Conservation (phyloP, 1,140 invertebrate genomes). For the Dinothrombium tinctorium region DNA sequence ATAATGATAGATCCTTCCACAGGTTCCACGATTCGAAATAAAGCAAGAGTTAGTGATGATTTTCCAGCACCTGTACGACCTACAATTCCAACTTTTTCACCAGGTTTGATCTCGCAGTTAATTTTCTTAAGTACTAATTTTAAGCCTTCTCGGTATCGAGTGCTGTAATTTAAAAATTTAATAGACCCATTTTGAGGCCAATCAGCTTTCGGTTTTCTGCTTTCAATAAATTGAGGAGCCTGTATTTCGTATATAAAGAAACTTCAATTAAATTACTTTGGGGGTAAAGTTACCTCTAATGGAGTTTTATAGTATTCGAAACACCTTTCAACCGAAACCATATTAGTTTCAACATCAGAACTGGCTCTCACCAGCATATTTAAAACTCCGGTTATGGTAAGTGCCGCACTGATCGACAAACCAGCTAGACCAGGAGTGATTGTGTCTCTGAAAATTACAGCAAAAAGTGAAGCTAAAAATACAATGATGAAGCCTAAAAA, state of each 20-base stretch:
- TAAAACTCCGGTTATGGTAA: slow-evolving; percentile 44
- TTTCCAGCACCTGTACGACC: slow-evolving; percentile 41
- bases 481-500: slow-evolving; percentile 28
- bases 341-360: slow-evolving; percentile 33
- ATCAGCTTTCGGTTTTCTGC: slow-evolving; percentile 5
- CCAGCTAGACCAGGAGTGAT: slow-evolving; percentile 27
- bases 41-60: slow-evolving; percentile 49
- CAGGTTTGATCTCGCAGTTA: slow-evolving; percentile 7
- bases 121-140: slow-evolving; percentile 19
- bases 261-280: too few relatives aligned
- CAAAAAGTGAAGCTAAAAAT: slow-evolving; percentile 26
- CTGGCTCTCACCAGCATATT: slow-evolving; percentile 33
- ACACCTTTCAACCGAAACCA: slow-evolving; percentile 34
- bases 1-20: slow-evolving; percentile 51
- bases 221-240: neutral
- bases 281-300: neutral
- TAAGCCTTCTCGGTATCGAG: slow-evolving; percentile 17
- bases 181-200: slow-evolving; percentile 19
- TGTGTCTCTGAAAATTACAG: slow-evolving; percentile 21
- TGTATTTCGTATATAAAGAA: too few relatives aligned
- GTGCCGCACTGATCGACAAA: slow-evolving; percentile 28
- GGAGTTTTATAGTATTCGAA: slow-evolving; percentile 28
- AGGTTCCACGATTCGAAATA: slow-evolving; percentile 72
- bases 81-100: slow-evolving; percentile 12
- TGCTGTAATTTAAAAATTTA: slow-evolving; percentile 17